Evolutionary conservation across 1,140 invertebrate species (phyloP), one percentile per base, ranked within the genome.

Genomic region (Bradysia coprophila): DNA sequence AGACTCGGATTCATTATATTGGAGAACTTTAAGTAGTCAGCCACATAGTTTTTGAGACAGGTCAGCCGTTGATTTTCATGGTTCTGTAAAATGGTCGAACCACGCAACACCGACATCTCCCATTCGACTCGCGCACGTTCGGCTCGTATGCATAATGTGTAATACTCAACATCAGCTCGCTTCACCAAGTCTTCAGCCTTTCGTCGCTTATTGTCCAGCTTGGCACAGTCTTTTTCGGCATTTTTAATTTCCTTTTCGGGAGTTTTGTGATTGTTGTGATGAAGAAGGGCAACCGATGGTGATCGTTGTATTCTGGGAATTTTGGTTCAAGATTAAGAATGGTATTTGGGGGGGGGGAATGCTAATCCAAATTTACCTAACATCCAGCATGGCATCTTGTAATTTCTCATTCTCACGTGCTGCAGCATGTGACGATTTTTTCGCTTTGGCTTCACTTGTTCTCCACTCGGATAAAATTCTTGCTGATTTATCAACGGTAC

Each of bases 151-250:
- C 87, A 90, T 15, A 83, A 72, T 44, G 86, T 88, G 55, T 92
- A 93, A 62, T 94, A 96, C 51, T 94, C 88, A 18, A 87, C 81
- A 59, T 95, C 90, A 20, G 87, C 80, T 55, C 90, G 85, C 50
- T 86, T 78, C 3, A 92, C 78, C 2, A 78, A 73, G 54, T 93
- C 85, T 59, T 90, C 84, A n/a, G 83, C 79, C 62, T 94, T 92
- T 46, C 78, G 73, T 51, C 86, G 77, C 52, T 92, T 90, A 43
- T 79, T 75, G 59, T 91, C 86, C 50, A 93, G 61, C 70, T 94
- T 75, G 32, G 69, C 65, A 34, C 63, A 67, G 44, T 71, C 68
- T 45, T 65, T 61, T 24, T 71, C 68, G 23, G 59, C 68, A 2
- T 51, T 59, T 41, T 61, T 58, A 10, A 59, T 53, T 41, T 60